Conservation (phyloP, 1,140 invertebrate species). For the Drosophila grimshawi region DNA sequence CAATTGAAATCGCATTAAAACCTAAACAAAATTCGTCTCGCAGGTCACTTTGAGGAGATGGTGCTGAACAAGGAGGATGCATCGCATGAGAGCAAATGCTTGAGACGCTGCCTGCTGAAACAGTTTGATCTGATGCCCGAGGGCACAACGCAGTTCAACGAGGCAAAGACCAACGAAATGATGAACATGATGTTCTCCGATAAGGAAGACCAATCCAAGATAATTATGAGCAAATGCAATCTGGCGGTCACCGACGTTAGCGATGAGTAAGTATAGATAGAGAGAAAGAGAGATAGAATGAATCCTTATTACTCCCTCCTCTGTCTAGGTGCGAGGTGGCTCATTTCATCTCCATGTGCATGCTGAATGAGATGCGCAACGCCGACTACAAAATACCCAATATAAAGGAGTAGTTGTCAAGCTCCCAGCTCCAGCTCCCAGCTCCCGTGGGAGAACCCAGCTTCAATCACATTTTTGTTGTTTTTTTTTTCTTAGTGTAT, state of each 20-base stretch:
- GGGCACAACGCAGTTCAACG: conserved; percentile 36
- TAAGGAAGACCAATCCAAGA: conserved; percentile 36
- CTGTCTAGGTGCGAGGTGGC: conserved; percentile 61
- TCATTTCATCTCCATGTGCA: conserved; percentile 68
- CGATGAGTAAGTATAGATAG: conserved; percentile 62
- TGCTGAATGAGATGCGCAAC: conserved; percentile 60
- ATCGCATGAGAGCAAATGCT: conserved; percentile 63
- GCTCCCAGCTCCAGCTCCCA: neutral
- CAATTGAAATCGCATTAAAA: neutral
- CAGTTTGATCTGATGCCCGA: conserved; percentile 68
- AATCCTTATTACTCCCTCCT: neutral
- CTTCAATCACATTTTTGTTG: conserved; percentile 11
- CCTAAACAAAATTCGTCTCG: neutral
- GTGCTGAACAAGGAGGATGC: conserved; percentile 61
- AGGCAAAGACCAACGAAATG: conserved; percentile 55
- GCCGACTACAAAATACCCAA: conserved; percentile 62
- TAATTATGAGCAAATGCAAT: conserved; percentile 53
- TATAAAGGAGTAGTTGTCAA: conserved; percentile 52
- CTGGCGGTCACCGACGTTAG: conserved; percentile 20
- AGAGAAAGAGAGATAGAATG: neutral
- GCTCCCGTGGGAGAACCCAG: neutral
- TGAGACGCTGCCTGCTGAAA: conserved; percentile 66
- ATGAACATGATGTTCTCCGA: conserved; percentile 68
- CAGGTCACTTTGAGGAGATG: conserved; percentile 60
- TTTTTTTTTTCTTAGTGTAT: conserved; percentile 14